Percentiles rank a stretch among this genome's conserved stretches.
These are phyloP conservation scores for Alces alces DNA, from an alignment of 2,113 vertebrate genomes.

Conservation along the genomic window DNA sequence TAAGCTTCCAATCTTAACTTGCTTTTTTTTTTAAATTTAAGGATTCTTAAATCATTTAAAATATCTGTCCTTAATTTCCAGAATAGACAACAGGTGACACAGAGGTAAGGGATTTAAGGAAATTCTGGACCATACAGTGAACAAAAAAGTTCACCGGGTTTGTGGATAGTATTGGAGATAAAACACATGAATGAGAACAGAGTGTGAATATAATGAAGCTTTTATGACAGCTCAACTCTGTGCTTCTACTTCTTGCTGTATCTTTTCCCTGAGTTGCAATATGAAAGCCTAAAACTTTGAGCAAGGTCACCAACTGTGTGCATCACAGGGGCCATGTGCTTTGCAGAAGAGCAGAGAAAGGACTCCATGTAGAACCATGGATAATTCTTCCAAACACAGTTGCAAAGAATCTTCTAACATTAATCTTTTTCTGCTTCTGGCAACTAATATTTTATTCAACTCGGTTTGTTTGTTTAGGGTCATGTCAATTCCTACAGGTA, in stretches of 20 bases:
- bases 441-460: not conserved
- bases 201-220: not conserved
- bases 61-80: not conserved
- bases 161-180: not conserved
- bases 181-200: not conserved
- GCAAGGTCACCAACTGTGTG: not conserved
- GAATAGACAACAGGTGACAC: not conserved
- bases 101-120: not conserved
- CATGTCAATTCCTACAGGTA: not conserved
- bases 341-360: not conserved
- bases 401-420: not conserved
- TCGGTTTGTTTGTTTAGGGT: not conserved
- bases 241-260: not conserved
- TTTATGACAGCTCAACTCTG: not conserved
- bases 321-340: too few relatives aligned
- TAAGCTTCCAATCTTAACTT: not conserved
- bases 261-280: not conserved
- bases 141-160: not conserved
- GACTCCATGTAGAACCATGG: rapidly evolving
- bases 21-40: not conserved
- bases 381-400: not conserved
- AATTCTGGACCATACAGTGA: not conserved
- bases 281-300: not conserved
- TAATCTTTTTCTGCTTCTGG: not conserved
- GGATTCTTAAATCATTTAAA: not conserved